A percentile compares a stretch with the other conserved stretches of the same genome.
phyloP scores from a whole-genome alignment of 2,113 vertebrate genomes.

The Ascaphus truei region DNA sequence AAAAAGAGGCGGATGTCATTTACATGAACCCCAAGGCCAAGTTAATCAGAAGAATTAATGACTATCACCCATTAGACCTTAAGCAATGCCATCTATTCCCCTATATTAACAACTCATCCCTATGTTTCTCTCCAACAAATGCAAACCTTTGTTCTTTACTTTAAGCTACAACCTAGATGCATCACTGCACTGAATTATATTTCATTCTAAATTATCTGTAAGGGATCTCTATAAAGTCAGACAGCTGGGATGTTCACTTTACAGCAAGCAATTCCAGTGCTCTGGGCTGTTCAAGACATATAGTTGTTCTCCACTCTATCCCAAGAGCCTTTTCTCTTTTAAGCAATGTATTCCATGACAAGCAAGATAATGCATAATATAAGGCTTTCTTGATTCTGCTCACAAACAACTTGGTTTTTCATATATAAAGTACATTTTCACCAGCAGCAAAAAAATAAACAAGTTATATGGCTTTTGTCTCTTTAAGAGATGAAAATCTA shows the following conservation, averaged over 20 bases:
- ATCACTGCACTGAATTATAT: not conserved
- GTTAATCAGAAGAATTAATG: slow-evolving; percentile 79
- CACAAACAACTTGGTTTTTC: too few species aligned
- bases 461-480: too few species aligned
- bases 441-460: too few species aligned
- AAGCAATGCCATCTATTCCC: slow-evolving; percentile 44
- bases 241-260: not conserved
- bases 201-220: too few species aligned
- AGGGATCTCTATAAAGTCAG: too few species aligned
- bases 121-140: slow-evolving; percentile 47
- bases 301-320: not conserved
- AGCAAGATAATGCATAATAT: too few species aligned
- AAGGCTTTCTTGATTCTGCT: too few species aligned
- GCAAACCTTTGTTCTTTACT: slow-evolving; percentile 47
- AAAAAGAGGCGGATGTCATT: slow-evolving; percentile 57
- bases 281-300: not conserved
- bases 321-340: too few species aligned
- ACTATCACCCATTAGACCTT: slow-evolving; percentile 66
- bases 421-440: too few species aligned
- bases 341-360: too few species aligned
- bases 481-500: too few species aligned
- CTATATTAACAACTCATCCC: slow-evolving; percentile 37
- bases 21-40: slow-evolving; percentile 71
- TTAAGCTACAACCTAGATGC: slow-evolving; percentile 6
- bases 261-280: not conserved